Evolutionary conservation across 2,888 invertebrate species (phyloP), one percentile per base, ranked within the genome.

Genomic region (Dugesia japonica): DNA sequence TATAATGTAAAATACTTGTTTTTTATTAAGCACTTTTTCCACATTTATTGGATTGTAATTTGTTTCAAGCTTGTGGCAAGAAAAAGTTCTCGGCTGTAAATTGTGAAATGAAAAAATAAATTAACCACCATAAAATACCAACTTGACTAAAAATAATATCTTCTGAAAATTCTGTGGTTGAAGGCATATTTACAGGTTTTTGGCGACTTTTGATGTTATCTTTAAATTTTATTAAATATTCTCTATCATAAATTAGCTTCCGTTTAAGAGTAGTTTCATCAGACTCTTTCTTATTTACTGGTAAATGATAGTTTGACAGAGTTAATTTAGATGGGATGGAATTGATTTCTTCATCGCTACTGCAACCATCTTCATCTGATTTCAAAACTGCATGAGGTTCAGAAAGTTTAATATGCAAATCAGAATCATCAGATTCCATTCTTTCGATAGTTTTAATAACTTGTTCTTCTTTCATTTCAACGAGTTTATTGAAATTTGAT

Each of bases 91-190:
- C 56, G 56, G 56, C 56, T 56, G n/a, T 1, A 56, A 9, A 13
- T 4, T 1, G 4, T 20, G 23, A 4, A 56, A n/a, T 13, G 1
- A 23, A 56, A 1, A 56, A 56, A 56, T 13, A 38, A 9, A 56
- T 56, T 23, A 7, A 56, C 13, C 4, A 56, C 1, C 1, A 56
- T 13, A 7, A 56, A 20, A 20, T 9, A n/a, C n/a, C 1, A 56
- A 56, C 56, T 23, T n/a, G 4, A 56, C 17, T 56, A 56, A n/a
- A 56, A 13, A 56, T 56, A 56, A 56, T 56, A 56, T 56, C 56
- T 56, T 56, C 56, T 56, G 56, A 56, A 56, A 56, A 56, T 56
- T 56, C 56, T 56, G 56, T 20, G 17, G 56, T 56, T 56, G 56
- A 1, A 23, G 56, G 56, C 56, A 56, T 56, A 56, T 56, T 56